These are phyloP conservation scores for Eriosoma lanigerum DNA, from an alignment of 1,140 invertebrate genomes.

Conservation along the genomic window DNA sequence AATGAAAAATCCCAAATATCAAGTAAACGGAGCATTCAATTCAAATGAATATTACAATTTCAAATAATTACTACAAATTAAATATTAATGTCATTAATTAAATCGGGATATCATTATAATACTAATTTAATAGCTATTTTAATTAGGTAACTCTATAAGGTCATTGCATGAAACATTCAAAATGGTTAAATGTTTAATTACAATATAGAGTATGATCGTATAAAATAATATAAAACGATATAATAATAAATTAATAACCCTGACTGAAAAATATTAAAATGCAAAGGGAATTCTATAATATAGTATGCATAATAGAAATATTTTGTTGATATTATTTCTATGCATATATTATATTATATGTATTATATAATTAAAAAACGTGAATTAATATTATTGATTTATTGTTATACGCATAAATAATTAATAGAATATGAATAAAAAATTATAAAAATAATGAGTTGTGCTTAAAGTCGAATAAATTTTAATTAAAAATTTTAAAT, in stretches of 20 bases:
- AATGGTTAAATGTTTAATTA: neutral
- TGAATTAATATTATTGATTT: no score
- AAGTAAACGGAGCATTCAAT: neutral
- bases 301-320: no score
- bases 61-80: constrained; percentile 25
- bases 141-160: neutral
- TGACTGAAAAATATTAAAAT: constrained; percentile 14
- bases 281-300: neutral
- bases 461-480: no score
- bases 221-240: neutral
- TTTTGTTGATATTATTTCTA: no score
- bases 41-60: neutral
- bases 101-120: neutral
- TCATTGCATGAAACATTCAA: neutral
- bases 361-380: no score
- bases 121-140: constrained; percentile 23
- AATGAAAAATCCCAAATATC: neutral
- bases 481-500: no score
- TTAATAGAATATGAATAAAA: no score
- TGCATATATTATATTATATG: no score
- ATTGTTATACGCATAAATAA: no score
- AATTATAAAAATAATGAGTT: no score
- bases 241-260: neutral
- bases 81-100: constrained; percentile 25
- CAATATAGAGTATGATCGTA: neutral